These are phyloP conservation scores for Carettochelys insculpta DNA, from an alignment of 2,113 vertebrate genomes.

Conservation along the genomic window DNA sequence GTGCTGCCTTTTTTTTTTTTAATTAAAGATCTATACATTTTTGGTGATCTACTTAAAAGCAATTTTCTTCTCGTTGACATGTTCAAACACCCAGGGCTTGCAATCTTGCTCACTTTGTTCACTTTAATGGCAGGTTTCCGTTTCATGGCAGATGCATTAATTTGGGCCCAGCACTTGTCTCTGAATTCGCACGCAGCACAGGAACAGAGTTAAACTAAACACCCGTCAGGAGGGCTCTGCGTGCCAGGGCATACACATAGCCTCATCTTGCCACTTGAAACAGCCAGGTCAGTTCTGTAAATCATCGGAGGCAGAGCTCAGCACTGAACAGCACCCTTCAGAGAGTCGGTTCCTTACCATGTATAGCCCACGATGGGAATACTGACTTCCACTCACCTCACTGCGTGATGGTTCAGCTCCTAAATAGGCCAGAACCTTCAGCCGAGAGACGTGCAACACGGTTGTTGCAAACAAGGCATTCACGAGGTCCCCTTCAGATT, in stretches of 20 bases:
- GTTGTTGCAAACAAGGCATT: neutral
- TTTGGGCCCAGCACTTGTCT: neutral
- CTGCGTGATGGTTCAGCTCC: rapidly evolving
- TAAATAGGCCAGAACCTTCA: neutral
- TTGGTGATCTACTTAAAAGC: neutral
- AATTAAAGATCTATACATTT: rapidly evolving
- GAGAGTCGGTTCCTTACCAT: neutral
- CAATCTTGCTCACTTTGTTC: neutral
- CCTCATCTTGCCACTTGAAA: rapidly evolving
- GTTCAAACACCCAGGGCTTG: neutral
- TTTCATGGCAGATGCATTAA: conserved; percentile 12
- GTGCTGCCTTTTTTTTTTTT: neutral
- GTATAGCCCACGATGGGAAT: rapidly evolving
- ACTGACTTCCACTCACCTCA: neutral
- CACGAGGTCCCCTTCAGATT: neutral
- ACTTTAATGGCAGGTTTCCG: conserved; percentile 44
- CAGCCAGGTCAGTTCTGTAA: rapidly evolving
- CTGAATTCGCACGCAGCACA: neutral
- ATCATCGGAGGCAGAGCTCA: rapidly evolving
- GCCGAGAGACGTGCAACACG: neutral
- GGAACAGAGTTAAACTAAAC: neutral
- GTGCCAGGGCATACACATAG: rapidly evolving
- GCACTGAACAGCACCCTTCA: neutral
- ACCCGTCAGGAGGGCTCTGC: rapidly evolving
- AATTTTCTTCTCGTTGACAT: neutral